Conservation (phyloP, 2,113 vertebrate genomes). For the Terrapene triunguis region DNA sequence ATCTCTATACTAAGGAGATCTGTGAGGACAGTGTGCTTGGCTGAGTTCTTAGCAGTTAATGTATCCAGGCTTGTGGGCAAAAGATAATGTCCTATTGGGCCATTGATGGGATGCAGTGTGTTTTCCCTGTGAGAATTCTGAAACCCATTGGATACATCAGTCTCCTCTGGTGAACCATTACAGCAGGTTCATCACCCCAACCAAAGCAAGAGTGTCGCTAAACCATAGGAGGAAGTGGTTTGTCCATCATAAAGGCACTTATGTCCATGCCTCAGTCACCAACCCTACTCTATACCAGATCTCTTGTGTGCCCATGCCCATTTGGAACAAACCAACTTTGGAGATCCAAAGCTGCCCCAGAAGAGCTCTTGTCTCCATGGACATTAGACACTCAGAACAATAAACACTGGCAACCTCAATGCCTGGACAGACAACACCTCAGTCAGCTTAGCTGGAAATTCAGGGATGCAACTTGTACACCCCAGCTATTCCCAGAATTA, state of each 20-base stretch:
- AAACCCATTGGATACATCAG: not conserved
- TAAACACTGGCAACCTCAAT: not conserved
- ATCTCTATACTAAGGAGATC: not conserved
- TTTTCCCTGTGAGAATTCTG: not conserved
- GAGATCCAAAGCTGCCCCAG: not conserved
- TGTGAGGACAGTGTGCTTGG: not conserved
- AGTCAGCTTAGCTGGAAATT: not conserved
- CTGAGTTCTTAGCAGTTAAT: not conserved
- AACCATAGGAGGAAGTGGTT: not conserved
- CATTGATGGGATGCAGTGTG: not conserved
- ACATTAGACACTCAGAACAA: not conserved
- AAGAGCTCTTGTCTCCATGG: not conserved
- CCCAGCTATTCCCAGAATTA: not conserved
- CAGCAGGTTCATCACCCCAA: not conserved
- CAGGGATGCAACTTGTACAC: not conserved
- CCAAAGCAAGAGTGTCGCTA: not conserved
- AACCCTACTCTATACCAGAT: not conserved
- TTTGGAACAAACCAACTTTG: not conserved
- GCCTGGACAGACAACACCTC: not conserved
- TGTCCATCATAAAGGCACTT: not conserved
- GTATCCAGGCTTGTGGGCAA: not conserved
- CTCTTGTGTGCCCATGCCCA: not conserved
- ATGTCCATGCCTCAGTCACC: not conserved
- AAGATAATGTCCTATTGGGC: not conserved
- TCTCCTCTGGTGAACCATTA: not conserved